Percentiles rank a stretch among this genome's conserved stretches.
phyloP scores from a whole-genome alignment of 1,140 invertebrate genomes.

The Drosophila repleta region DNA sequence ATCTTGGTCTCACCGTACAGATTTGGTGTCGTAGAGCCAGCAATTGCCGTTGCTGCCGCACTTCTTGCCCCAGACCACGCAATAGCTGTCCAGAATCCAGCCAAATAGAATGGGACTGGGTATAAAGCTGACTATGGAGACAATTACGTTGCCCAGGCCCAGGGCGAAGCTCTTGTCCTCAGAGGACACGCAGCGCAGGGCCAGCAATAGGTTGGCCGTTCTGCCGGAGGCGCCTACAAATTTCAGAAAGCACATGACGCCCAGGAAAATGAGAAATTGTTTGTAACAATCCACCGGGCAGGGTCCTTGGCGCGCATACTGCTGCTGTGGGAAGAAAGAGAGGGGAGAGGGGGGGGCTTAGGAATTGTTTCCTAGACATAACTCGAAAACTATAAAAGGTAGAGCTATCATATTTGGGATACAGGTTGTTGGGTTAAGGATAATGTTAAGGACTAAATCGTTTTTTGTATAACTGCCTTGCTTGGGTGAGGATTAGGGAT shows the following conservation, averaged over 20 bases:
- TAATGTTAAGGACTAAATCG: too few species aligned
- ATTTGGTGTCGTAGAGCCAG: constrained; percentile 88
- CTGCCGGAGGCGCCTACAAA: constrained; percentile 88
- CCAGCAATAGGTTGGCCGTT: constrained; percentile 88
- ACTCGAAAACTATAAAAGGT: too few species aligned
- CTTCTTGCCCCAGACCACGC: constrained; percentile 90
- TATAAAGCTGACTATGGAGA: constrained; percentile 88
- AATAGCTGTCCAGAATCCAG: constrained; percentile 88
- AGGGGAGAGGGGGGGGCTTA: not conserved
- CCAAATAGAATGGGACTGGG: constrained; percentile 91
- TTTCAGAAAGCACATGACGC: constrained; percentile 87
- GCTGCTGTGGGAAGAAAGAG: constrained; percentile 29
- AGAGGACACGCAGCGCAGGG: constrained; percentile 88
- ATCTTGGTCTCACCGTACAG: constrained; percentile 34
- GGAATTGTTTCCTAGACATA: too few species aligned
- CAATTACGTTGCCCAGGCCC: constrained; percentile 87
- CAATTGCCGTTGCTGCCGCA: constrained; percentile 89
- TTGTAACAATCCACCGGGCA: constrained; percentile 87
- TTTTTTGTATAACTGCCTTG: too few species aligned
- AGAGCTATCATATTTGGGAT: too few species aligned
- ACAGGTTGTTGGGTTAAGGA: too few species aligned
- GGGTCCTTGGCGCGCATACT: constrained; percentile 84
- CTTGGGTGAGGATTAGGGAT: too few species aligned
- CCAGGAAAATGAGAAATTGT: constrained; percentile 87
- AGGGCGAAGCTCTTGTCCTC: constrained; percentile 89